Base-by-base conservation (phyloP, 2,113 vertebrate genomes). In the Maccullochella peelii region DNA sequence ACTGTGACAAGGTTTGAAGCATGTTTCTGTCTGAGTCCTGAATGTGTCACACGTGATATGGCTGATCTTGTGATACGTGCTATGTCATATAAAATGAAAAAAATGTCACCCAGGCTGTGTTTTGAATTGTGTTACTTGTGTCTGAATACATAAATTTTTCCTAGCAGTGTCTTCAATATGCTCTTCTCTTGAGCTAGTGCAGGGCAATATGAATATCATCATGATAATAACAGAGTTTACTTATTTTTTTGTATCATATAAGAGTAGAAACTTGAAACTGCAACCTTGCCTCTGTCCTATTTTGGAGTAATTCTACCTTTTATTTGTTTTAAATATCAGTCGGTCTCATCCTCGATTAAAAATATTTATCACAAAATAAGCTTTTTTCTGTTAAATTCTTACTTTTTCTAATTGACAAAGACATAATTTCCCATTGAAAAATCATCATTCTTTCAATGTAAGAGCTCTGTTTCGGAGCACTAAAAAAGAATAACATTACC, bases 1-100 rank as follows among this genome's bases (percentile, higher is more conserved):
- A 5, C 62, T 59, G 66, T 86, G 90, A 87, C 63, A 23, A 77
- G 59, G 25, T 42, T 23, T 73, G 71, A 81, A 69, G 67, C 78
- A 66, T 14, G 4, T 63, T n/a, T 72, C 71, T 47, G 25, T 77
- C 62, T 54, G 14, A 23, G 23, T 52, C 38, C 55, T 12, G 25
- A 77, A 63, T 59, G 65, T 66, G 69, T 63, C 63, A 40, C 72
- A 82, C 2, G 18, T 52, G 63, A 73, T 44, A 50, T 54, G 69
- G 61, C 15, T 49, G 40, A 50, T 50, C 38, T 16, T 44, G 12
- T 33, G 55, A 70, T 23, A 18, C 63, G 2, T 59, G 16, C 16
- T 54, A 2, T 42, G 3, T 63, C n/a, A 63, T 38, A 23, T 27
- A 15, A 44, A 67, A 63, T 42, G 7, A 30, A 23, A 40, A 16